phyloP scores from a whole-genome alignment of 2,888 invertebrate species.

The Drosophila fungiperda region DNA sequence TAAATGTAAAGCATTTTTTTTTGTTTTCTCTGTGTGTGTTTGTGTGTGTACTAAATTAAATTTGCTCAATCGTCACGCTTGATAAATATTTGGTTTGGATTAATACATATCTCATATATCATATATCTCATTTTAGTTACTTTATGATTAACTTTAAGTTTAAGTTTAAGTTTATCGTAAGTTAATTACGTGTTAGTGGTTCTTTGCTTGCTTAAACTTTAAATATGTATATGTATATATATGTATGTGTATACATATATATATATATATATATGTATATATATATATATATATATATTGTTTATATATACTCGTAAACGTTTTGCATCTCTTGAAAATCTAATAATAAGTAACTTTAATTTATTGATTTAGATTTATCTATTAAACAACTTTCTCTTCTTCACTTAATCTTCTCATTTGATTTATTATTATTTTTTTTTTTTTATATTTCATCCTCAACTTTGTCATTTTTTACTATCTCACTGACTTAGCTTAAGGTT shows the following conservation, averaged over 20 bases:
- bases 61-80: constrained; percentile 56
- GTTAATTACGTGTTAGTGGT: constrained; percentile 80
- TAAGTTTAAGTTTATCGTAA: constrained; percentile 66
- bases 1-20: constrained; percentile 21
- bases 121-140: constrained; percentile 58
- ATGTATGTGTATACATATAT: constrained; percentile 26
- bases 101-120: constrained; percentile 64
- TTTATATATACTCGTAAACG: constrained; percentile 70
- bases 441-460: constrained; percentile 40
- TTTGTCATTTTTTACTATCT: constrained; percentile 39
- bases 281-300: constrained; percentile 54
- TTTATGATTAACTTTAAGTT: constrained; percentile 62
- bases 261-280: constrained; percentile 56
- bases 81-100: constrained; percentile 63
- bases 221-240: constrained; percentile 53
- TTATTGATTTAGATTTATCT: constrained; percentile 61
- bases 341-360: constrained; percentile 43
- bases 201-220: constrained; percentile 78
- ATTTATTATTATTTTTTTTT: constrained; percentile 5
- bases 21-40: constrained; percentile 10
- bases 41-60: constrained; percentile 53
- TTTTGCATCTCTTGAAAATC: constrained; percentile 61
- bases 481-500: constrained; percentile 51
- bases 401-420: constrained; percentile 9
- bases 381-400: constrained; percentile 47